phyloP scores from a whole-genome alignment of 2,113 vertebrate species.

The Pampusana beccarii region DNA sequence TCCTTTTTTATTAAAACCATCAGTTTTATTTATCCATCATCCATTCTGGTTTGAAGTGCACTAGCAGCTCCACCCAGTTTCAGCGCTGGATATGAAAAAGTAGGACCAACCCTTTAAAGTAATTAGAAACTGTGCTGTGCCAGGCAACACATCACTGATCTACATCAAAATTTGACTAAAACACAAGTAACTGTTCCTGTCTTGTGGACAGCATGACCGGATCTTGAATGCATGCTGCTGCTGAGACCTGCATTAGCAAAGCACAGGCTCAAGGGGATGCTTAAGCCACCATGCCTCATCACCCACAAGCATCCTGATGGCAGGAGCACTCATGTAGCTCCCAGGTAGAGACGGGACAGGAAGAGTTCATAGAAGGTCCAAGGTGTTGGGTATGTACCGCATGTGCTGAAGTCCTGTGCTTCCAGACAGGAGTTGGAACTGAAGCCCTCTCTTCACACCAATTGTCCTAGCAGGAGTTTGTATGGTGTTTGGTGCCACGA shows the following conservation, averaged over 20 bases:
- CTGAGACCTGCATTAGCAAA: not conserved
- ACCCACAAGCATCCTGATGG: not conserved
- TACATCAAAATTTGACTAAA: not conserved
- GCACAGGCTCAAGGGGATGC: not conserved
- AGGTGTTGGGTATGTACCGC: not conserved
- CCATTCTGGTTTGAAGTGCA: not conserved
- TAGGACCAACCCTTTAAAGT: not conserved
- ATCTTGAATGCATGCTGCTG: not conserved
- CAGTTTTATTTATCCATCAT: not conserved
- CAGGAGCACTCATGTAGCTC: not conserved
- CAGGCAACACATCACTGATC: not conserved
- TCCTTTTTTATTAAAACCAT: not conserved
- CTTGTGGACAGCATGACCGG: not conserved
- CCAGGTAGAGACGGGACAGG: not conserved
- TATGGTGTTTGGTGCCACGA: not conserved
- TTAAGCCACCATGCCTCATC: not conserved
- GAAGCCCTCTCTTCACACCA: not conserved
- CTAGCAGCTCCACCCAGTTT: not conserved
- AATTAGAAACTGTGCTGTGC: not conserved
- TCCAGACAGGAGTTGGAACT: not conserved
- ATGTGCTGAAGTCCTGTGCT: not conserved
- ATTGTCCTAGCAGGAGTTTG: not conserved
- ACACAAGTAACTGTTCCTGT: not conserved
- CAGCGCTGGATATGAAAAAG: not conserved
- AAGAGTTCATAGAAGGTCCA: not conserved